Evolutionary conservation across 1,140 invertebrate genomes (phyloP).

Genomic region (Parasteatoda tepidariorum): DNA sequence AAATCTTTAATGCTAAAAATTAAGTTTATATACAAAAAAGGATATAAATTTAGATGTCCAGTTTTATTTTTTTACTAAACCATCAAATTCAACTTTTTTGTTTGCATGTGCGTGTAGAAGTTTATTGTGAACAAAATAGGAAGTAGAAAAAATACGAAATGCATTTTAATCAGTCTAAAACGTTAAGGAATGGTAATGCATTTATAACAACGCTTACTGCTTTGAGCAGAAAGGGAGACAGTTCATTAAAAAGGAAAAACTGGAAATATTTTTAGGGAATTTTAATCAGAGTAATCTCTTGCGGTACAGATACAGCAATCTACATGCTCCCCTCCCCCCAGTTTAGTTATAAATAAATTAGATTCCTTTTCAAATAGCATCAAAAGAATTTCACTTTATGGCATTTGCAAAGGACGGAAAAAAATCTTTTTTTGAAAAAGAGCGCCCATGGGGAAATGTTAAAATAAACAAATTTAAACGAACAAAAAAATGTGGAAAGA

Average conservation of each 20-base stretch:
- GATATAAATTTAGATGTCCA: too few species aligned
- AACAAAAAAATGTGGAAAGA: conserved; percentile 21
- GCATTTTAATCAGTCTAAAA: neutral
- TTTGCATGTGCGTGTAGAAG: too few species aligned
- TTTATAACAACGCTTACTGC: neutral
- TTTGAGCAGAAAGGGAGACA: neutral
- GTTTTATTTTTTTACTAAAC: too few species aligned
- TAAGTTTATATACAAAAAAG: too few species aligned
- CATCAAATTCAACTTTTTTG: too few species aligned
- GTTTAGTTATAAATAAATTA: neutral
- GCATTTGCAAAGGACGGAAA: neutral
- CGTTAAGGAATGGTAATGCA: neutral
- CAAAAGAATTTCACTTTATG: conserved; percentile 35
- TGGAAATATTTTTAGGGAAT: neutral
- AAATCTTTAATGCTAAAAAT: too few species aligned
- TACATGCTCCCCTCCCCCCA: neutral
- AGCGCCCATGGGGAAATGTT: neutral
- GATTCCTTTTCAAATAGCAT: neutral
- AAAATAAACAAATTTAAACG: conserved; percentile 44
- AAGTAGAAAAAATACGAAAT: neutral
- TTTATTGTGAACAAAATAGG: too few species aligned
- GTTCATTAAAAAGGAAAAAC: neutral
- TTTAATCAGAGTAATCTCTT: neutral
- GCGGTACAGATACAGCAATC: too few species aligned
- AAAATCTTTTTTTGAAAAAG: conserved; percentile 25